Base-by-base conservation (phyloP, 1,140 invertebrate species). In the Brachionus paranguensis region DNA sequence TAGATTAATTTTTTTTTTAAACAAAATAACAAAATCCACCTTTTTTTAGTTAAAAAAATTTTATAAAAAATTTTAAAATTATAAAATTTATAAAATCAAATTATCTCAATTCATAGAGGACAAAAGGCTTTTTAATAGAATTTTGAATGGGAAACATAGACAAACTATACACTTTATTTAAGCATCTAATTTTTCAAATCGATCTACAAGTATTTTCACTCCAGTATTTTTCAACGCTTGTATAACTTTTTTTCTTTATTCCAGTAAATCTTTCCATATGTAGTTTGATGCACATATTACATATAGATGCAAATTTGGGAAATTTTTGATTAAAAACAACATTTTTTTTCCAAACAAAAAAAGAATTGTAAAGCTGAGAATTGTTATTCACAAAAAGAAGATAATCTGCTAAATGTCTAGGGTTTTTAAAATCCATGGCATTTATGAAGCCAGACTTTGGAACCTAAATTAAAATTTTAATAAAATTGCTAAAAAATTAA, bases 321-420 rank as follows among this genome's bases (percentile, higher is more conserved):
- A 81, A 17, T 24, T 81, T 65, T 7, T 37, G 27, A 17, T 60
- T n/a, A 14, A 81, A 53, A 53, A 47, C 14, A 50, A 65, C 68
- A 55, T 43, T 20, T 83, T 72, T 24, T 33, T 29, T 85, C 68
- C 55, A 78, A 43, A 17, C n/a, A 50, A 78, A 79, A 47, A 37
- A 78, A 10, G n/a, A 14, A 83, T 60, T 45, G 45, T 79, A 78
- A 64, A 55, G 11, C 10, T 6, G 12, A n/a, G 72, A 14, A 55
- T 76, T 60, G 2, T 29, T 43, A 37, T 55, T 85, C 14, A 86
- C 41, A 64, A 84, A 84, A 17, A 76, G n/a, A 11, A 86, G 37
- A 60, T 84, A 70, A 12, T 84, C 79, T 4, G 85, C 85, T 6
- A 86, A 74, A 11, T 85, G 76, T 50, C 74, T 83, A 14, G 83